These are phyloP conservation scores for Anseranas semipalmata DNA, from an alignment of 2,113 vertebrate genomes.

Conservation along the genomic window DNA sequence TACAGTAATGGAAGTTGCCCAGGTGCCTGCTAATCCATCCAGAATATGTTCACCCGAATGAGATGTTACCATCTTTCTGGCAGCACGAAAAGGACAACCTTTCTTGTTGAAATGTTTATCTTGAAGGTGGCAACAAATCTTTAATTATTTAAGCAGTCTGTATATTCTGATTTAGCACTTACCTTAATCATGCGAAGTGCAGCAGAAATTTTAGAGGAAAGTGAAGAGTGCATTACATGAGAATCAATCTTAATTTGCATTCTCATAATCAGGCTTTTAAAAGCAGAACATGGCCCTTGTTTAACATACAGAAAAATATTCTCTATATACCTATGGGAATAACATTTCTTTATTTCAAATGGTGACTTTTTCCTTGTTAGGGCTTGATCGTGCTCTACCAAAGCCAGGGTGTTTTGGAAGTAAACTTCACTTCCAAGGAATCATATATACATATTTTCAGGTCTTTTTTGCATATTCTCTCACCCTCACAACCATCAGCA, in stretches of 20 bases:
- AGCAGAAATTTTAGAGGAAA: not conserved
- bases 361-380: not conserved
- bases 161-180: not conserved
- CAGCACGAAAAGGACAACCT: not conserved
- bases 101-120: not conserved
- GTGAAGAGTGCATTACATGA: not conserved
- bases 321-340: not conserved
- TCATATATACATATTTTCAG: not conserved
- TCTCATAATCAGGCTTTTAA: not conserved
- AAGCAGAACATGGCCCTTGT: not conserved
- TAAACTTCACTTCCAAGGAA: not conserved
- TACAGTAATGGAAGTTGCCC: not conserved
- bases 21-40: not conserved
- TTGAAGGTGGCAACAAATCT: not conserved
- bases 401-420: not conserved
- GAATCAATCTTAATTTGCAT: not conserved
- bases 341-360: not conserved
- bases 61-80: rapidly evolving
- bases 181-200: not conserved
- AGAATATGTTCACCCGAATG: not conserved
- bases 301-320: not conserved
- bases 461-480: not conserved
- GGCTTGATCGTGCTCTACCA: not conserved
- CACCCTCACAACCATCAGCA: not conserved
- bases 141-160: not conserved